Conservation (phyloP, 2,113 vertebrate genomes). For the Gavialis gangeticus region DNA sequence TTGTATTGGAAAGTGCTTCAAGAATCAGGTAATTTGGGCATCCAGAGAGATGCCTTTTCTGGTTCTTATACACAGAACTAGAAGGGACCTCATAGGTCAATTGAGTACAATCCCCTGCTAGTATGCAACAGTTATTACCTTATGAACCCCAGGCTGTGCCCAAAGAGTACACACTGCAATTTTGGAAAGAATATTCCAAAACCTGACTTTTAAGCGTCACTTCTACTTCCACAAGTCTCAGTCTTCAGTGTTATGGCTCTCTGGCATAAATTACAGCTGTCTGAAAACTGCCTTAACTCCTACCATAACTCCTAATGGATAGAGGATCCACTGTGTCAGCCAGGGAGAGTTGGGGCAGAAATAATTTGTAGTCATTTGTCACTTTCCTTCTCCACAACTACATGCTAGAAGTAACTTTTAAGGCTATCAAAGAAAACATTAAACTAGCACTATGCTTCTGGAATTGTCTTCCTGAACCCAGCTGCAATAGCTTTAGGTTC, state of each 20-base stretch:
- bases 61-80: neutral
- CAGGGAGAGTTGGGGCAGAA: neutral
- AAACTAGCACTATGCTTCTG: neutral
- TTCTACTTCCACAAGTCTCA: neutral
- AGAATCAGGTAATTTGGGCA: neutral
- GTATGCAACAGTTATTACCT: neutral
- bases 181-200: neutral
- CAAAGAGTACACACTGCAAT: neutral
- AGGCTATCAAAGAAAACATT: neutral
- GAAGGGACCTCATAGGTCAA: neutral
- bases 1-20: neutral
- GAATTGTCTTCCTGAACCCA: neutral
- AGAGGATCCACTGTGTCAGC: fast-evolving
- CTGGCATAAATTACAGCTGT: neutral
- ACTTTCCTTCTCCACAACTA: neutral
- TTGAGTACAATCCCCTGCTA: neutral
- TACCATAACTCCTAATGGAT: neutral
- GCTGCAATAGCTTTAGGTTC: neutral
- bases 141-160: neutral
- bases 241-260: neutral
- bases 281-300: neutral
- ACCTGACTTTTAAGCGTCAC: neutral
- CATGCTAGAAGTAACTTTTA: neutral
- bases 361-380: neutral
- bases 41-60: neutral